Percentiles rank a stretch among this genome's conserved stretches.
phyloP scores from a whole-genome alignment of 2,888 invertebrate species.

The Elaeidobius kamerunicus region DNA sequence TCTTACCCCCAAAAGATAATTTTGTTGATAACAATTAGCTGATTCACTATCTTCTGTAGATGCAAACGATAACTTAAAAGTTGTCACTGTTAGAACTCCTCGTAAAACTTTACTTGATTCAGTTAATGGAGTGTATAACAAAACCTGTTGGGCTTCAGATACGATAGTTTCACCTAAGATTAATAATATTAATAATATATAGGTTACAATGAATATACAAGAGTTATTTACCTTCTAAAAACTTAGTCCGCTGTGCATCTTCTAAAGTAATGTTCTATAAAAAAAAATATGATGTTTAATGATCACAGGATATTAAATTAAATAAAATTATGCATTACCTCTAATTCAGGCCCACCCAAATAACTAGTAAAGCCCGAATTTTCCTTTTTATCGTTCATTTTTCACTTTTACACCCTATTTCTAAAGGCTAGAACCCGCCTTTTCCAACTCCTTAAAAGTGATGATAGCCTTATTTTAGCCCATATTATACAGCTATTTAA shows the following conservation, averaged over 20 bases:
- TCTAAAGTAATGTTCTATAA: conserved; percentile 47
- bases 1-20: conserved; percentile 61
- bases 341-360: conserved; percentile 45
- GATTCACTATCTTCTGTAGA: conserved; percentile 57
- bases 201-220: background rate
- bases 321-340: conserved; percentile 37
- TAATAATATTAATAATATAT: conserved; percentile 15
- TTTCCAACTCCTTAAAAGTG: conserved; percentile 6
- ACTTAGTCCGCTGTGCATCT: conserved; percentile 45
- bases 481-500: conserved; percentile 14
- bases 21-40: conserved; percentile 55
- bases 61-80: conserved; percentile 88
- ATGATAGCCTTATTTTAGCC: conserved; percentile 13
- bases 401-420: background rate
- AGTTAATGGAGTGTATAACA: conserved; percentile 78
- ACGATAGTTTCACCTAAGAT: conserved; percentile 76
- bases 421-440: background rate
- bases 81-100: conserved; percentile 85
- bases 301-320: background rate
- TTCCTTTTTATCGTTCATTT: conserved; percentile 44
- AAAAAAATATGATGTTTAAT: conserved; percentile 16
- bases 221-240: conserved; percentile 44
- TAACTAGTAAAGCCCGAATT: conserved; percentile 48
- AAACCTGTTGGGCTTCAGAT: conserved; percentile 75
- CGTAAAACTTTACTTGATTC: conserved; percentile 76